phyloP scores from a whole-genome alignment of 2,888 invertebrate species.

The Cheiracanthium punctorium region DNA sequence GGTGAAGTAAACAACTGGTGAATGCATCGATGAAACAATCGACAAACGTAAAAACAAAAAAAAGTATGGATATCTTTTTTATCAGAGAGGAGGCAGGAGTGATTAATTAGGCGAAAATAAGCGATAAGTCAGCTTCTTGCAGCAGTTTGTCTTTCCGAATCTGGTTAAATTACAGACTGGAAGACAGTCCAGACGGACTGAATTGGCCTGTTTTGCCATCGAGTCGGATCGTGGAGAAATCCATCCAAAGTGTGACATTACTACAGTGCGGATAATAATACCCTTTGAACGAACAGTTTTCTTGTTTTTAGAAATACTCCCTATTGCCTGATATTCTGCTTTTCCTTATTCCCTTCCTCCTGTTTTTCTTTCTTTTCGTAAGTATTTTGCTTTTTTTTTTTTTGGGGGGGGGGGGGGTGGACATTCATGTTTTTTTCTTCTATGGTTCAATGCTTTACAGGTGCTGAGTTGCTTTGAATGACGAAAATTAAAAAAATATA shows the following conservation, averaged over 20 bases:
- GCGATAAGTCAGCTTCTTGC: conserved; percentile 22
- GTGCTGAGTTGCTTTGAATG: too few relatives aligned
- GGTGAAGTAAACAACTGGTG: too few relatives aligned
- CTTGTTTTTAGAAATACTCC: conserved; percentile 6
- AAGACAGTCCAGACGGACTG: not conserved
- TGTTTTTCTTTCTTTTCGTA: not conserved
- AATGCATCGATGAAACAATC: not conserved
- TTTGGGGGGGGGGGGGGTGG: too few relatives aligned
- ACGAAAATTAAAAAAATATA: too few relatives aligned
- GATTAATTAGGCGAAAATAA: conserved; percentile 44
- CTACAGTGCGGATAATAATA: conserved; percentile 55
- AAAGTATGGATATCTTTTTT: too few relatives aligned
- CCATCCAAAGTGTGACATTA: conserved; percentile 34
- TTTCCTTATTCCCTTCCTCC: not conserved
- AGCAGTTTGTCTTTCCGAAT: conserved; percentile 44
- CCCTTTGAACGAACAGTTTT: conserved; percentile 31
- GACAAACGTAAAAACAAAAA: not conserved
- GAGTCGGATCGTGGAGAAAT: not conserved
- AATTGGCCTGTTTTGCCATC: not conserved
- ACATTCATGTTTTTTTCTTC: too few relatives aligned
- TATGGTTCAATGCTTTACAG: too few relatives aligned
- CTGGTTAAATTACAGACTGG: conserved; percentile 39
- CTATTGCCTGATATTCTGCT: not conserved
- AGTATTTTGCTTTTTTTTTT: not conserved
- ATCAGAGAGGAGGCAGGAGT: too few relatives aligned